Evolutionary conservation across 2,113 vertebrate genomes (phyloP), one percentile per base, ranked within the genome.

Genomic region (Glaucidium brasilianum): DNA sequence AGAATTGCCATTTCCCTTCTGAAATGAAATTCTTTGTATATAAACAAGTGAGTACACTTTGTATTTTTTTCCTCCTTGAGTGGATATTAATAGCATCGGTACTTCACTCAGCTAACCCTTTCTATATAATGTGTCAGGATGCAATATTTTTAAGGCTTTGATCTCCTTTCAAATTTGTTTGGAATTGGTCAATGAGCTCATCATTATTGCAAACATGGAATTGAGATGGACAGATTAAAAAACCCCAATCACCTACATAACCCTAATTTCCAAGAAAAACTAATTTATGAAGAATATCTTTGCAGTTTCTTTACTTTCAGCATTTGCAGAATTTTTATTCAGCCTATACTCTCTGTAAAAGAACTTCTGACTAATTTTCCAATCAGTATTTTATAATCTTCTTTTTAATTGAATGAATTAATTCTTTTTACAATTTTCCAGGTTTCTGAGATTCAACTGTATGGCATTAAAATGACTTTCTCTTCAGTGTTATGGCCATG

Each of bases 61-160:
- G 23, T 26, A 22, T 37, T 56, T 80, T 66, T 72, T 27, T 26
- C 21, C 22, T 58, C 5, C 29, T 56, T 52, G 35, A 20, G 22
- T n/a, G 7, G 32, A n/a, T 47, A 9, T 62, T 91, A n/a, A 23
- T 26, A 14, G 11, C 52, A 30, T 93, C 35, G 69, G 23, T 62
- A 25, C 18, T 32, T 85, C 3, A 68, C 11, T 43, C 21, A 55
- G 32, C 47, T 85, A 58, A 43, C 11, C 22, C 35, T 23, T 56
- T 56, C 50, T 25, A 18, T 0, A 0, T 49, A 75, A 35, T 5
- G 5, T 35, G 20, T 8, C 4, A 5, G 26, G 12, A 50, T 91
- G 25, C 43, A 45, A 32, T 22, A 39, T 45, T 94, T 55, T 67
- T 25, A 39, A 55, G 6, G 37, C 21, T 79, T 95, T 79, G 50